Percentiles rank a stretch among this genome's conserved stretches.
Conservation (phyloP, 2,113 vertebrate genomes). For the Natator depressus region DNA sequence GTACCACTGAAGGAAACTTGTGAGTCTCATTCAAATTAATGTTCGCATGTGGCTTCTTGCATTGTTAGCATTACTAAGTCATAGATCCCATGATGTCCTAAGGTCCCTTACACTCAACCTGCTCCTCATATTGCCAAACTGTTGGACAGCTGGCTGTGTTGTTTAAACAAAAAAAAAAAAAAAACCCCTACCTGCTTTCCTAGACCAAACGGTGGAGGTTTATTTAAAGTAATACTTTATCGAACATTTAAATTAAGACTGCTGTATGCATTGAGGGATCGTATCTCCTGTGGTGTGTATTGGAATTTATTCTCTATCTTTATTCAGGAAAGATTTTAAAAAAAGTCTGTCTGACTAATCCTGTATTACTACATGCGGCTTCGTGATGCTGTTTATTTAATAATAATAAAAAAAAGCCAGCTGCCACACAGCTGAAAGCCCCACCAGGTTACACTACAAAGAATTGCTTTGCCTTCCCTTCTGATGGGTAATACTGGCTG, state of each 20-base stretch:
- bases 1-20: not conserved
- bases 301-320: too few species aligned
- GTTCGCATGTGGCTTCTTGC: not conserved
- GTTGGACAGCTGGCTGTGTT: too few species aligned
- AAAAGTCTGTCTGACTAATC: conserved; percentile 11
- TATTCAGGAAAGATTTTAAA: too few species aligned
- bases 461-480: conserved; percentile 11
- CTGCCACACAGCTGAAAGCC: not conserved
- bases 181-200: not conserved
- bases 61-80: not conserved
- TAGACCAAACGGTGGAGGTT: not conserved
- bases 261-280: too few species aligned
- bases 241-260: not conserved
- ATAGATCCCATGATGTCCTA: accelerated
- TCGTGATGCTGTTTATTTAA: conserved; percentile 39
- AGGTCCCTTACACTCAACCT: not conserved
- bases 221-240: not conserved
- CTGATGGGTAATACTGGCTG: not conserved
- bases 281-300: too few species aligned
- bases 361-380: conserved; percentile 46
- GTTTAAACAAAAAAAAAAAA: too few species aligned
- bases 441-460: conserved; percentile 35
- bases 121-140: not conserved
- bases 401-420: not conserved
- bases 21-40: accelerated